Conservation (phyloP, 1,140 invertebrate genomes). For the Acyrthosiphon pisum region DNA sequence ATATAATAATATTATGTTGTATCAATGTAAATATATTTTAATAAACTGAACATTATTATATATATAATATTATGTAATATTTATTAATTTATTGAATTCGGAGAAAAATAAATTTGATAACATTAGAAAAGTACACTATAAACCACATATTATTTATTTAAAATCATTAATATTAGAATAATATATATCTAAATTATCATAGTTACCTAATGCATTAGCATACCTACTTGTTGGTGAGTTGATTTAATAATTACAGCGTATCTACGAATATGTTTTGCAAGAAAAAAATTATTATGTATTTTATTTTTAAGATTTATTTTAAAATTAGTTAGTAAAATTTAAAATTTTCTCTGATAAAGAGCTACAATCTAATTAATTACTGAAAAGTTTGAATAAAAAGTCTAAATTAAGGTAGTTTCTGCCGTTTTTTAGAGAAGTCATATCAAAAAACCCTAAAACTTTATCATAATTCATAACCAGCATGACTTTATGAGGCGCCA, state of each 20-base stretch:
- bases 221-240: neutral
- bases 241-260: neutral
- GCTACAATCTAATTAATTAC: neutral
- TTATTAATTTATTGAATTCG: too few relatives aligned
- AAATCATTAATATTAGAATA: neutral
- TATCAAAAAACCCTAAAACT: neutral
- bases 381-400: neutral
- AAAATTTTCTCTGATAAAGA: neutral
- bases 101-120: neutral
- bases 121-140: neutral
- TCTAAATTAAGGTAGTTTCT: neutral
- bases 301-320: neutral
- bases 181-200: neutral
- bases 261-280: neutral
- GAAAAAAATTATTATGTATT: neutral
- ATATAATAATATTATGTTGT: neutral
- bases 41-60: neutral
- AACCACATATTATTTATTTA: neutral
- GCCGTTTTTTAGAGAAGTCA: neutral
- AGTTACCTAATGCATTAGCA: neutral
- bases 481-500: fast-evolving
- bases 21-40: neutral
- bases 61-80: too few relatives aligned
- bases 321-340: neutral
- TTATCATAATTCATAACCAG: neutral